phyloP scores from a whole-genome alignment of 1,140 invertebrate species.

The Ridgeia piscesae region DNA sequence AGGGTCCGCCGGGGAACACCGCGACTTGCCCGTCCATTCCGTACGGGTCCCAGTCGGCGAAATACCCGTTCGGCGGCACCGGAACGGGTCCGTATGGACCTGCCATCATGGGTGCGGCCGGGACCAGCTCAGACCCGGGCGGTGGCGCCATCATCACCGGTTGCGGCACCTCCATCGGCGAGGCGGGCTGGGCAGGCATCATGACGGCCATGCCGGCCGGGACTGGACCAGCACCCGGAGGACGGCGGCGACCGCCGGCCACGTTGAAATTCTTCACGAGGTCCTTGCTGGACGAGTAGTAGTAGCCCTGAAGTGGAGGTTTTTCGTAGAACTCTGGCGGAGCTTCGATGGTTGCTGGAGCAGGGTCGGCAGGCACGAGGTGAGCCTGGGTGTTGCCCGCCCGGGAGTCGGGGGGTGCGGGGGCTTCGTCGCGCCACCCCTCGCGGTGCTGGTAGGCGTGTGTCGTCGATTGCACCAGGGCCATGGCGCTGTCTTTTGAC shows the following conservation, averaged over 20 bases:
- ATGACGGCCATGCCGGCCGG: neutral
- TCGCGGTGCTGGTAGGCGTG: slow-evolving; percentile 38
- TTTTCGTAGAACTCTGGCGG: slow-evolving; percentile 25
- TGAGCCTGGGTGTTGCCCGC: neutral
- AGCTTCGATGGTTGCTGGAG: neutral
- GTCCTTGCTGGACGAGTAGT: slow-evolving; percentile 21
- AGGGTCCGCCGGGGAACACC: neutral
- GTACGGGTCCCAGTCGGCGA: neutral
- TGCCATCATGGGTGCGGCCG: neutral
- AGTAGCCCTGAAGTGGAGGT: slow-evolving; percentile 16
- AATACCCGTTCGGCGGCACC: neutral
- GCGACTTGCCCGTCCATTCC: neutral
- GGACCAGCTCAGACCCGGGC: neutral
- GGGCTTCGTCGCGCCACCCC: neutral
- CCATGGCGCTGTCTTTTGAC: slow-evolving; percentile 45
- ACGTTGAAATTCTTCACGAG: slow-evolving; percentile 12
- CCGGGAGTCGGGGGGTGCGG: no score
- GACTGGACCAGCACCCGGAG: neutral
- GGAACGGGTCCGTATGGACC: neutral
- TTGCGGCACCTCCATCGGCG: neutral
- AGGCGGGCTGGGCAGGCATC: slow-evolving; percentile 9
- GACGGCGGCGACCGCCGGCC: neutral
- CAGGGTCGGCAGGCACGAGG: slow-evolving; percentile 5
- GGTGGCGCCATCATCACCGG: neutral
- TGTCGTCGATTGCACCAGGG: slow-evolving; percentile 48